Percentiles rank a stretch among this genome's conserved stretches.
phyloP scores from a whole-genome alignment of 2,113 vertebrate genomes.

The Pionites leucogaster region DNA sequence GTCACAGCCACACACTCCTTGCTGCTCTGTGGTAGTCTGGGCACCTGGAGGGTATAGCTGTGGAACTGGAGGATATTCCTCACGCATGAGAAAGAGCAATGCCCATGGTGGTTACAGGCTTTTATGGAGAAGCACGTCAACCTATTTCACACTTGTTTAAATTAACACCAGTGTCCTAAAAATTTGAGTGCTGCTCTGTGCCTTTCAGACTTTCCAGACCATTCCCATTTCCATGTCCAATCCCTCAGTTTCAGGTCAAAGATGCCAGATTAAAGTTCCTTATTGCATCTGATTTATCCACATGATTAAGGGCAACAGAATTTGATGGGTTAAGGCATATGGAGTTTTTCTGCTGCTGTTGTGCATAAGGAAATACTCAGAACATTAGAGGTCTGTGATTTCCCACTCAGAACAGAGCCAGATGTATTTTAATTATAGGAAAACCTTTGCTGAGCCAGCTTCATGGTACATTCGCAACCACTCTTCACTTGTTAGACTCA shows the following conservation, averaged over 20 bases:
- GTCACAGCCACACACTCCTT: neutral
- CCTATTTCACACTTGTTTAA: neutral
- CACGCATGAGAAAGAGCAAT: neutral
- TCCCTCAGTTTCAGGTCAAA: neutral
- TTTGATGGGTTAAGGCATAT: neutral
- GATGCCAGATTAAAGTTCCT: neutral
- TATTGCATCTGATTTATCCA: neutral
- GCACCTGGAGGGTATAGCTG: neutral
- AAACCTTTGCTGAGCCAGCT: neutral
- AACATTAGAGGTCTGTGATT: neutral
- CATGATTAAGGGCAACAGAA: neutral
- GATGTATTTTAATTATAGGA: conserved; percentile 20
- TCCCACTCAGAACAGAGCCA: neutral
- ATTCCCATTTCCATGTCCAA: neutral
- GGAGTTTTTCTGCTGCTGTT: neutral
- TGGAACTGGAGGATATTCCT: neutral
- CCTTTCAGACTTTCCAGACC: neutral
- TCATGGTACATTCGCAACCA: neutral
- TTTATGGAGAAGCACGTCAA: neutral
- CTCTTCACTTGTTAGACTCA: neutral
- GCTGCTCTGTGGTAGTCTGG: fast-evolving
- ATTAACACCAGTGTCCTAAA: neutral
- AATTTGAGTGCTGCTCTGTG: neutral
- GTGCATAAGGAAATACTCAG: neutral
- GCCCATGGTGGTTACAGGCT: fast-evolving